Evolutionary conservation across 2,888 invertebrate species (phyloP), one percentile per base, ranked within the genome.

Genomic region (Volucella bombylans): DNA sequence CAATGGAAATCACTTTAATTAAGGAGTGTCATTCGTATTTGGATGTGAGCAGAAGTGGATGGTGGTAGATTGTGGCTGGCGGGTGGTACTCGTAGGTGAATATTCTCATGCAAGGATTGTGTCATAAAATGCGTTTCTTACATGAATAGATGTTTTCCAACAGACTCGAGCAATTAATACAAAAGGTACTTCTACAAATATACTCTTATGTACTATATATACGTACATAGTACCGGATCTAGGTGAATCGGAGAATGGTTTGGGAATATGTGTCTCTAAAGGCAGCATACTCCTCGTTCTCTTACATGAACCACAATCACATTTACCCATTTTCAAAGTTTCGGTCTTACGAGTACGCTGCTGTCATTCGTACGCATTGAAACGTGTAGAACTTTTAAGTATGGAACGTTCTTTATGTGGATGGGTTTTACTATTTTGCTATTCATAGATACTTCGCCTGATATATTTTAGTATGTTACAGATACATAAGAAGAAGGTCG

Each of bases 1-100:
- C 54, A 61, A 55, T 68, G 39, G 55, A 64, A 73, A 82, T 78
- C 73, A 72, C 72, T 78, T 73, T 78, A 78, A 82, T 82, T 82
- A 73, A 72, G 73, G 68, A 73, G 45, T 65, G 57, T 38, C 72
- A 57, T 72, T 41, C 45, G 50, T 43, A 61, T 14, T 31, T 31
- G 31, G 31, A 31, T 31, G 4, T 4, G 6, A 31, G 31, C 31
- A 31, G 6, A 31, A 31, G 31, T 31, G 31, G 4, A 31, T 31
- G 31, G 31, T 31, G 31, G 31, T 6, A 4, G 45, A 67, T 4
- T 55, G 31, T 49, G 41, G 15, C 31, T 39, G 11, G 52, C 4
- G 45, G 6, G 23, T 10, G 43, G 59, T 49, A 18, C 18, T 18
- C 18, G 18, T 18, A 14, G 8, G 18, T 38, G n/a, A 64, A 15